Conservation (phyloP, 2,797 vertebrate species). For the Aplochiton taeniatus region DNA sequence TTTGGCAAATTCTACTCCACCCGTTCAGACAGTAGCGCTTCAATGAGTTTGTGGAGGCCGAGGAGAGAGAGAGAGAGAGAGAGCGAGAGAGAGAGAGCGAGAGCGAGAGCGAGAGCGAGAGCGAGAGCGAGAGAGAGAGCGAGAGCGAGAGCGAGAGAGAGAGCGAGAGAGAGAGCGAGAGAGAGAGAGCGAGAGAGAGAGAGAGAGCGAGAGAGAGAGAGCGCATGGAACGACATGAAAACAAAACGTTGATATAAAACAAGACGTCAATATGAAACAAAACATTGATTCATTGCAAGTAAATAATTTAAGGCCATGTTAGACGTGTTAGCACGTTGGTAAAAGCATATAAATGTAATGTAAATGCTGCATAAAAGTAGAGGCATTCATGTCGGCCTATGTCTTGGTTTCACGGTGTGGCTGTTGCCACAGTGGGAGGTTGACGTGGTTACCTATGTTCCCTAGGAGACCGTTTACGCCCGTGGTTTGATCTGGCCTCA, state of each 20-base stretch:
- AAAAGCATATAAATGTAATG: too few species aligned
- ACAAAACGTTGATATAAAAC: too few species aligned
- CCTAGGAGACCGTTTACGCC: conserved; percentile 87
- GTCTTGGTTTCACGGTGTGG: neutral
- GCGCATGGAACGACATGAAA: neutral
- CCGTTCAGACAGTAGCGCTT: conserved; percentile 28
- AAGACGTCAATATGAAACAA: too few species aligned
- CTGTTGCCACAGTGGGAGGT: neutral
- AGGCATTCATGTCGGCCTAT: too few species aligned
- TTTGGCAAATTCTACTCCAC: conserved; percentile 34
- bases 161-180: too few species aligned
- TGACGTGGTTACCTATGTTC: conserved; percentile 88
- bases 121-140: too few species aligned
- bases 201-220: too few species aligned
- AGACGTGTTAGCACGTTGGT: too few species aligned
- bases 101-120: too few species aligned
- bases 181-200: too few species aligned
- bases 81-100: conserved; percentile 8
- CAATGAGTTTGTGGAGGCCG: neutral
- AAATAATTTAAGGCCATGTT: neutral
- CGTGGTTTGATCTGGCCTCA: conserved; percentile 89
- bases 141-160: too few species aligned
- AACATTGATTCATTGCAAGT: neutral
- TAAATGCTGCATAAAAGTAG: too few species aligned
- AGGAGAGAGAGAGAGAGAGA: conserved; percentile 10